Conservation (phyloP, 2,888 invertebrate species). For the Ophion obscuratus region DNA sequence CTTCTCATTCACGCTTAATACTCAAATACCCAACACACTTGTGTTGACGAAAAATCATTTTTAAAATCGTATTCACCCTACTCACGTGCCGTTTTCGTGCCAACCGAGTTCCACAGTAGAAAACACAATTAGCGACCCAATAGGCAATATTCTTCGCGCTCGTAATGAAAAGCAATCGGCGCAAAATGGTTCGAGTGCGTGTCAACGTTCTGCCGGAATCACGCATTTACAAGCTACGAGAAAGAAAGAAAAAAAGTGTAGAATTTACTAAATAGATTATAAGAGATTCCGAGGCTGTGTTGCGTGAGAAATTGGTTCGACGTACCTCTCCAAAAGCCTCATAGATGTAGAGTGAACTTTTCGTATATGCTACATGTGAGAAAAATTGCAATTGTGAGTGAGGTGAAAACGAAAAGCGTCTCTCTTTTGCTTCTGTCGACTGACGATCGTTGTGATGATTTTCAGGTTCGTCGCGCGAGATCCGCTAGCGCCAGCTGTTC, state of each 20-base stretch:
- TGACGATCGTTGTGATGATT: conserved; percentile 43
- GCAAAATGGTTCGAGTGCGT: neutral
- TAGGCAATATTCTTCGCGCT: neutral
- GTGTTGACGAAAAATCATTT: neutral
- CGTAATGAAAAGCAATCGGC: neutral
- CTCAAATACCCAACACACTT: neutral
- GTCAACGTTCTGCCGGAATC: neutral
- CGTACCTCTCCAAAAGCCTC: neutral
- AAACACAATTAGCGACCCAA: neutral
- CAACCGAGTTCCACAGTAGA: neutral
- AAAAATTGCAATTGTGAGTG: neutral
- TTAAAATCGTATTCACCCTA: neutral
- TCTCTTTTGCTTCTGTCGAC: conserved; percentile 1
- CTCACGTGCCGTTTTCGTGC: neutral
- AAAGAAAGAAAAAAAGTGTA: conserved; percentile 16
- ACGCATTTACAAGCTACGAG: neutral
- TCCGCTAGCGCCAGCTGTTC: conserved; percentile 13
- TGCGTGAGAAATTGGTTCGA: neutral
- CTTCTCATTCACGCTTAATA: neutral
- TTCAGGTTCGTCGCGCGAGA: conserved; percentile 62
- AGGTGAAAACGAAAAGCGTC: neutral
- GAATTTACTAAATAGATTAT: conserved; percentile 36
- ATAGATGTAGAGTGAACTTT: conserved; percentile 2
- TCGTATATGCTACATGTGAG: neutral
- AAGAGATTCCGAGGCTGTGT: neutral